Base-by-base conservation (phyloP, 2,888 invertebrate genomes). In the Seira ritae region DNA sequence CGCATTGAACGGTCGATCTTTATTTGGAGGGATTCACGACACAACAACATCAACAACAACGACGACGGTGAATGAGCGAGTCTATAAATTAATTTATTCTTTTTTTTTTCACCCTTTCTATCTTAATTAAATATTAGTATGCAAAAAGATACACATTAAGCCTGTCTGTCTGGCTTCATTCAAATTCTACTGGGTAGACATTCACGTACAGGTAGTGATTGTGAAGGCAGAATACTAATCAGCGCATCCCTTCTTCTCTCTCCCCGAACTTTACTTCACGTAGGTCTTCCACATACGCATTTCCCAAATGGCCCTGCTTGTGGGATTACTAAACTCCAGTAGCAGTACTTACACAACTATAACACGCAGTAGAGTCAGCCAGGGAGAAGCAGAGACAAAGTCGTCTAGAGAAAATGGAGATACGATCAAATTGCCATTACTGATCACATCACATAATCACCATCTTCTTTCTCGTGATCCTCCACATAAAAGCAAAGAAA, bases 81-180 rank as follows among this genome's bases (percentile, higher is more conserved):
- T 78, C 67, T 60, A 73, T 80, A 68, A 80, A 73, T 80, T 73
- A 80, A 79, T 79, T 77, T 70, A 31, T 67, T 20, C 2, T 72
- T 79, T 66, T 1, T 72, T 79, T 66, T 42, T 31, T 31, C 31
- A 31, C 19, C 60, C 31, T 71, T 70, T 62, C 24, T 67, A 12
- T 17, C 71, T n/a, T 80, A 80, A 80, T 80, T 73, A 73, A 73
- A 73, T 80, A 75, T 80, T 73, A 68, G 75, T 80, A 75, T 78
- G 62, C 70, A 31, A 65, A 12, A 1, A 19, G 46, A 46, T 66
- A 67, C 23, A 50, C 23, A 50, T 3, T 23, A 31, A 17, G 50
- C 23, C 67, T 68, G 20, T 31, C n/a, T 12, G 2, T 68, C 12
- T 70, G 42, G 20, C 19, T 70, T 6, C 46, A 70, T 4, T 31